Percentiles rank a stretch among this genome's conserved stretches.
These are phyloP conservation scores for Megaustenia siamemsis DNA, from an alignment of 2,888 invertebrate genomes.

Conservation along the genomic window DNA sequence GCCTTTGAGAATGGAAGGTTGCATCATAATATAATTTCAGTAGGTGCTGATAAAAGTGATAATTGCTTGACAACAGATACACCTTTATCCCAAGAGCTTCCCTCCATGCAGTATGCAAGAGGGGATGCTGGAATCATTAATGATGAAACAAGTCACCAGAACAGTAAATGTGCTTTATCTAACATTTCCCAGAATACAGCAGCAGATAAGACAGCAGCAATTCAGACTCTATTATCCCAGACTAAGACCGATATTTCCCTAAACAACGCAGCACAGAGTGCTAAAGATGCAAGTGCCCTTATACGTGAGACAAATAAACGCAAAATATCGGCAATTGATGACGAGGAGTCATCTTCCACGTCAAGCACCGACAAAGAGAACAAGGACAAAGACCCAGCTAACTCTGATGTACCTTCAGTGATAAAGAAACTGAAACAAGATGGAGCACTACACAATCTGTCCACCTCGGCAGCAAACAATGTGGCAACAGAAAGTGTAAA, in stretches of 20 bases:
- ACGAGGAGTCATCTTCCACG: constrained; percentile 5
- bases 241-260: background rate
- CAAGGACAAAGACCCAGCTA: constrained; percentile 24
- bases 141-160: background rate
- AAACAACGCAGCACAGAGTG: background rate
- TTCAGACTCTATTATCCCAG: background rate
- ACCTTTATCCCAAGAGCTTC: background rate
- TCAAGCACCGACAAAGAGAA: constrained; percentile 36
- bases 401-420: background rate
- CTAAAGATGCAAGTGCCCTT: background rate
- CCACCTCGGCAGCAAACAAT: background rate
- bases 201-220: background rate
- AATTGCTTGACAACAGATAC: background rate
- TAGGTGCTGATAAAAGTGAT: background rate
- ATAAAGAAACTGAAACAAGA: constrained; percentile 12
- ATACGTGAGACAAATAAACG: background rate
- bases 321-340: background rate
- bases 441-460: background rate
- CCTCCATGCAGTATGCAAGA: background rate
- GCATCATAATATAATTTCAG: background rate
- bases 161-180: constrained; percentile 19
- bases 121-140: background rate
- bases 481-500: background rate
- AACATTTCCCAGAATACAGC: constrained; percentile 30
- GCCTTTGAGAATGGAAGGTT: background rate